Evolutionary conservation across 2,113 vertebrate species (phyloP).

Genomic region (Peromyscus leucopus): DNA sequence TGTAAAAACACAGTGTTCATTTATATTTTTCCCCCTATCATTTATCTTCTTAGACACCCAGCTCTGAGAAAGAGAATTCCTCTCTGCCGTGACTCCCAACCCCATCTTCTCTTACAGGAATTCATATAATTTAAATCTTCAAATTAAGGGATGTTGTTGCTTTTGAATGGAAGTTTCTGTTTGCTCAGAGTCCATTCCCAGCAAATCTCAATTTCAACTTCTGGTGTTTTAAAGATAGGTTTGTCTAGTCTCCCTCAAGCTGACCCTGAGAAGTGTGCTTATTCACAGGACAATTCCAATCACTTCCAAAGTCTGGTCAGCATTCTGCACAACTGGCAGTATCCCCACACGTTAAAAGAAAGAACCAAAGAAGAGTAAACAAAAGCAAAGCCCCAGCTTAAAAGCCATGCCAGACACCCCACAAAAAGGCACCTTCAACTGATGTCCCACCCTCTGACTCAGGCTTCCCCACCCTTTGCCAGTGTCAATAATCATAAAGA

Average conservation of each 20-base stretch:
- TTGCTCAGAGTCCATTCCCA: constrained; percentile 55
- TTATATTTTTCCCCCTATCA: neutral
- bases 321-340: constrained; percentile 70
- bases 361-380: constrained; percentile 59
- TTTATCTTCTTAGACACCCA: constrained; percentile 36
- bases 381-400: constrained; percentile 58
- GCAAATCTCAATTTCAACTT: constrained; percentile 61
- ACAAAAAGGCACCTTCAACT: constrained; percentile 34
- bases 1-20: constrained; percentile 6
- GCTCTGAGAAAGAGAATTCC: neutral
- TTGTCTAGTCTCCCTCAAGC: constrained; percentile 23
- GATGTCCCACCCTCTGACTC: constrained; percentile 48
- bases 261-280: neutral
- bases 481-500: constrained; percentile 7
- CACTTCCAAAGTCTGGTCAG: constrained; percentile 57
- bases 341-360: constrained; percentile 68
- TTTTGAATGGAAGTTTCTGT: constrained; percentile 63
- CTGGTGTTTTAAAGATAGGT: constrained; percentile 63
- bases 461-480: constrained; percentile 53
- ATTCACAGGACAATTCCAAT: constrained; percentile 23
- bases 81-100: constrained; percentile 31
- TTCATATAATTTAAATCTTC: constrained; percentile 65
- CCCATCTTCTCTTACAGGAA: constrained; percentile 82
- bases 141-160: constrained; percentile 64
- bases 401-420: constrained; percentile 69